phyloP scores from a whole-genome alignment of 1,140 invertebrate genomes.

The Caenorhabditis briggsae region DNA sequence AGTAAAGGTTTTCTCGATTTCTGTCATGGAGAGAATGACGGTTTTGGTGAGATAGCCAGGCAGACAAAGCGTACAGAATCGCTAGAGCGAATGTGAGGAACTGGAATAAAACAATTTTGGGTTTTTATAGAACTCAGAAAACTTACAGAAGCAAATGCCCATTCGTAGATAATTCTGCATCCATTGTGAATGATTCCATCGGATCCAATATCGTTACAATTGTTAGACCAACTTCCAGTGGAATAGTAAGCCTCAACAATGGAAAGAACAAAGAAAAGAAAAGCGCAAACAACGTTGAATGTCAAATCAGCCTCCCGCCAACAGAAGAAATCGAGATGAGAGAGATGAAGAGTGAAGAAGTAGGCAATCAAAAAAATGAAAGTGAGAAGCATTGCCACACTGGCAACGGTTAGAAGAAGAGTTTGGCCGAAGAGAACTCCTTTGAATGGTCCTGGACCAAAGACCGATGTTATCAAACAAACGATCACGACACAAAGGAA shows the following conservation, averaged over 20 bases:
- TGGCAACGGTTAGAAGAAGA: constrained; percentile 72
- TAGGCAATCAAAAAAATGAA: constrained; percentile 76
- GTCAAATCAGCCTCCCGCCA: constrained; percentile 74
- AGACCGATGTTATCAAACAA: constrained; percentile 74
- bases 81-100: constrained; percentile 71
- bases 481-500: constrained; percentile 75
- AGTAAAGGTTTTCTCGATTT: constrained; percentile 1
- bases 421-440: constrained; percentile 77
- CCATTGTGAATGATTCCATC: constrained; percentile 41
- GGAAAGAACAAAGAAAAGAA: constrained; percentile 72
- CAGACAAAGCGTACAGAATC: constrained; percentile 67
- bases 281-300: constrained; percentile 66
- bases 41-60: constrained; percentile 68
- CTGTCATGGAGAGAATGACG: constrained; percentile 50
- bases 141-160: constrained; percentile 77
- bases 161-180: constrained; percentile 73
- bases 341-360: constrained; percentile 74
- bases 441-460: constrained; percentile 77
- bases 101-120: constrained; percentile 62
- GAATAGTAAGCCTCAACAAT: constrained; percentile 76
- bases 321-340: constrained; percentile 75
- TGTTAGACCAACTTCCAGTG: constrained; percentile 76
- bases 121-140: neutral
- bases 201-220: constrained; percentile 76
- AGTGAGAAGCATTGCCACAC: constrained; percentile 72